A percentile compares a stretch with the other conserved stretches of the same genome.
phyloP scores from a whole-genome alignment of 2,888 invertebrate species.

The Gymnosoma rotundatum region DNA sequence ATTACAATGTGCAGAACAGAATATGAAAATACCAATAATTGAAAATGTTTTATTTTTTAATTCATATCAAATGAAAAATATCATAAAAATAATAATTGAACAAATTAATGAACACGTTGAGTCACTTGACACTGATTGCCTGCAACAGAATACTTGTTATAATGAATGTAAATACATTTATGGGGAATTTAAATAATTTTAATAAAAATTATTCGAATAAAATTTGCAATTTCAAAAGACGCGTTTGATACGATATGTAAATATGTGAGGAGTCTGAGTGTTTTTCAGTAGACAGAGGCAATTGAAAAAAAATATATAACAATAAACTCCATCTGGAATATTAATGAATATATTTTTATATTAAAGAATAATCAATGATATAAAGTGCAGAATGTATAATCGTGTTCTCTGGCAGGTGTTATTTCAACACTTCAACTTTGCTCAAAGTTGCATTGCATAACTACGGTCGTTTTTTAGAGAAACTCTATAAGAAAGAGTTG shows the following conservation, averaged over 20 bases:
- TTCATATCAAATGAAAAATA: conserved; percentile 11
- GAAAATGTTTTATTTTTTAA: neutral
- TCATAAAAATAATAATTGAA: conserved; percentile 32
- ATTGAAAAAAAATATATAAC: too few species aligned
- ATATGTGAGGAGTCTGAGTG: neutral
- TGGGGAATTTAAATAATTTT: neutral
- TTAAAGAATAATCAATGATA: too few species aligned
- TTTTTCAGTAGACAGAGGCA: neutral
- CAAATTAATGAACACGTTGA: conserved; percentile 28
- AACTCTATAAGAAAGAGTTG: too few species aligned
- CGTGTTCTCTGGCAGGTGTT: too few species aligned
- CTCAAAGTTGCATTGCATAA: too few species aligned
- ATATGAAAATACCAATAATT: neutral
- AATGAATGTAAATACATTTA: neutral
- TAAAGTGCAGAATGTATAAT: too few species aligned
- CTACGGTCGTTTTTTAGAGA: too few species aligned
- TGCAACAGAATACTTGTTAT: neutral
- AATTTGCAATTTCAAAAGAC: neutral
- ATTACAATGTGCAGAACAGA: neutral
- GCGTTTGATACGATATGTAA: too few species aligned
- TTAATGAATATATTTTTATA: too few species aligned
- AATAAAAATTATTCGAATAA: conserved; percentile 1
- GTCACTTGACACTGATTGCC: neutral
- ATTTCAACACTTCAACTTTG: too few species aligned
- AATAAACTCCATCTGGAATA: too few species aligned